Conservation (phyloP, 2,113 vertebrate species). For the Saguinus imperator region DNA sequence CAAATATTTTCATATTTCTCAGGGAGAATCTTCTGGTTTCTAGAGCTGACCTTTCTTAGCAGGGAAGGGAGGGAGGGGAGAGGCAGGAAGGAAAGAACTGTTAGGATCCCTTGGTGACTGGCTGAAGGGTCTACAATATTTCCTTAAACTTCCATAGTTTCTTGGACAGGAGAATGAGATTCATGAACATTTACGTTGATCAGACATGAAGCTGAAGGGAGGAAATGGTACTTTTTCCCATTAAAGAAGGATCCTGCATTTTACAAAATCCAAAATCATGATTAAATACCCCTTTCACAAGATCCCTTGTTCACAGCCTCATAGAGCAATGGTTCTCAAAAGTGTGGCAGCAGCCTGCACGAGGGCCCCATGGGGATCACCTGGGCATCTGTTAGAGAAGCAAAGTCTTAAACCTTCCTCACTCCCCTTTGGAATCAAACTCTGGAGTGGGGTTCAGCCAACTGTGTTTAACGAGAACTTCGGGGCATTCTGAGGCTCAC, state of each 20-base stretch:
- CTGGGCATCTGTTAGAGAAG: not conserved
- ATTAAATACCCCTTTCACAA: not conserved
- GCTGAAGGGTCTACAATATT: not conserved
- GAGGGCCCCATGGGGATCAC: not conserved
- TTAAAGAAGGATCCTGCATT: slow-evolving; percentile 1
- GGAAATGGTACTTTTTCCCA: not conserved
- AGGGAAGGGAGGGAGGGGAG: not conserved
- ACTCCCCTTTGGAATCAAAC: not conserved
- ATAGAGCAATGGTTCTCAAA: not conserved
- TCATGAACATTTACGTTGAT: not conserved
- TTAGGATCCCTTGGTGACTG: not conserved
- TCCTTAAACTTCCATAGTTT: not conserved
- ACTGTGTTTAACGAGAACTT: not conserved
- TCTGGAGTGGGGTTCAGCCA: not conserved
- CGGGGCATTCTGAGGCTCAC: not conserved
- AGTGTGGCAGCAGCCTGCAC: not conserved
- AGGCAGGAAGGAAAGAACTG: not conserved
- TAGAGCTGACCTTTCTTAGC: not conserved
- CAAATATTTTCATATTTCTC: not conserved
- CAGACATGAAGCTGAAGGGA: not conserved
- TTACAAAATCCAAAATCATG: not conserved
- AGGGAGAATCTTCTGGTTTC: not conserved
- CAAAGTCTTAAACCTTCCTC: not conserved
- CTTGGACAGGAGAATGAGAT: not conserved
- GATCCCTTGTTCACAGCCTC: not conserved